Base-by-base conservation (phyloP, 2,888 invertebrate genomes). In the Platycheirus rosarum region DNA sequence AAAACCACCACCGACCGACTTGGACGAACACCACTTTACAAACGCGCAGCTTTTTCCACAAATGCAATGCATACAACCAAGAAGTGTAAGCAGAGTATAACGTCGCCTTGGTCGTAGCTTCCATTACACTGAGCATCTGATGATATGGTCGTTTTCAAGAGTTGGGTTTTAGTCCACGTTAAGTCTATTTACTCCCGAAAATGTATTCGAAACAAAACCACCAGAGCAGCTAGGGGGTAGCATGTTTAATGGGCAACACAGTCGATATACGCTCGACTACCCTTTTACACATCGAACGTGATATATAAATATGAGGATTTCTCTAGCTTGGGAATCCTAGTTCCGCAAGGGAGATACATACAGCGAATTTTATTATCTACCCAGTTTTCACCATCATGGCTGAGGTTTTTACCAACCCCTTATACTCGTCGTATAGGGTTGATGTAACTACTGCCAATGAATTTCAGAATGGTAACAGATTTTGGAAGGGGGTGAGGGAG, bases 11-110 rank as follows among this genome's bases (percentile, higher is more conserved):
- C 70, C 73, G 14, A 23, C 29, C 8, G 14, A 35, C n/a, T 44
- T 20, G 26, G 42, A 16, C 35, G 16, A 20, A 65, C 51, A 55
- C 35, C 44, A 37, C 26, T 26, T 2, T n/a, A 63, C 26, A 49
- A 46, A 42, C 18, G 51, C 0, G 8, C 8, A 62, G 46, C 9
- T 18, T 57, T 57, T 51, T n/a, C n/a, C 46, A 23, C 40, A 65
- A 82, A 57, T 82, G 82, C 82, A n/a, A n/a, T n/a, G n/a, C n/a
- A n/a, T n/a, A 77, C 82, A 71, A 62, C 66, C 66, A 51, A 82
- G 70, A 82, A 82, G 66, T 82, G 82, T 82, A 82, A 76, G 57
- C 42, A 76, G n/a, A 9, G 7, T 37, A 57, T 68, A 51, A 80
- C 62, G 69, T 63, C 55, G 70, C 48, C 42, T 9, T 13, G 5